Base-by-base conservation (phyloP, 2,797 vertebrate genomes). In the Pseudochirops corinnae region DNA sequence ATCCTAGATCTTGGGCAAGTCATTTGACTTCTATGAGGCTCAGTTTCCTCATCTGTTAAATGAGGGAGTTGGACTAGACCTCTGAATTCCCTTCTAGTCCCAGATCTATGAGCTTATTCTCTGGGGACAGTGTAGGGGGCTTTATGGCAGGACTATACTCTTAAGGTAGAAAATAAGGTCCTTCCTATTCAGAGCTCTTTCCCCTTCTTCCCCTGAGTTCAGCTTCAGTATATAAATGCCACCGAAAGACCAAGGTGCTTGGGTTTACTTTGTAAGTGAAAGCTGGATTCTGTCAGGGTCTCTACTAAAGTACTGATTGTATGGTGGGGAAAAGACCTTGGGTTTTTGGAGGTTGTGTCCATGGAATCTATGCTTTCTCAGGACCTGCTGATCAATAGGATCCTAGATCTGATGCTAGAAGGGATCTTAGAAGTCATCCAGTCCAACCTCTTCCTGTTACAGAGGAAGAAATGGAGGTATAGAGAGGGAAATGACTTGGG, bases 31-130 rank as follows among this genome's bases (percentile, higher is more conserved):
- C 12, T 94, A 62, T 28, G 6, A 33, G 2, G 53, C 50, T 92
- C 28, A 0, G 9, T 56, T 14, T 95, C 29, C 93, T 95, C 29
- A 90, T 95, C 91, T 95, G 33, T 56, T 90, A 52, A 92, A 95
- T 39, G 4, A 94, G 33, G 93, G 39, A 74, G 14, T 21, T 39
- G 14, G 16, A 74, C 5, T 60, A 31, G 58, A 60, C 29, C 29
- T 31, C 58, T 39, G 62, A 74, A n/a, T 74, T n/a, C 33, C 5
- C 33, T 74, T 74, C 33, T 14, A 74, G 16, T 1, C 33, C 62
- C 62, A 74, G 62, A n/a, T 74, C 62, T n/a, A n/a, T n/a, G n/a
- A n/a, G 33, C 62, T 39, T n/a, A 74, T 74, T 16, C 14, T 18
- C 33, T 16, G 62, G 62, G 62, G 14, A n/a, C 14, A 16, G 13